Base-by-base conservation (phyloP, 1,140 invertebrate species). In the Papilio machaon region DNA sequence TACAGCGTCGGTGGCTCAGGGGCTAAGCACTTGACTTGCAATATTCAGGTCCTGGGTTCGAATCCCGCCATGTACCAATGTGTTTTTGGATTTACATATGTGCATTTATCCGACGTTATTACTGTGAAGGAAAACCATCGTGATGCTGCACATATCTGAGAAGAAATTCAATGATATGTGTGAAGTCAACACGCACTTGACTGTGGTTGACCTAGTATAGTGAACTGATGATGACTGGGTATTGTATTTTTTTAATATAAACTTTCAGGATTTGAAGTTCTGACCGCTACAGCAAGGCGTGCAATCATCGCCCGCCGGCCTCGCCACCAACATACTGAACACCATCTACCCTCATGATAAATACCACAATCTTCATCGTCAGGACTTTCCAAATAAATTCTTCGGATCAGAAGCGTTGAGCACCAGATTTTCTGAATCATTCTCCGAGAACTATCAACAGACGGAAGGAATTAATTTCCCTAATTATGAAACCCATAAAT, bases 201-300 rank as follows among this genome's bases (percentile, higher is more conserved):
- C n/a, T n/a, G n/a, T n/a, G n/a, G n/a, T n/a, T n/a, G n/a, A n/a
- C n/a, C n/a, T n/a, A n/a, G n/a, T n/a, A n/a, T n/a, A n/a, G n/a
- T n/a, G n/a, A n/a, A n/a, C n/a, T n/a, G n/a, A n/a, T n/a, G n/a
- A n/a, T n/a, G n/a, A n/a, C n/a, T n/a, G 23, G 23, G 23, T 30
- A 30, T 30, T 58, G 23, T 23, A 35, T 58, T 73, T 49, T 70
- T 73, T 30, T 30, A 30, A 30, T 30, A 30, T 30, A 4, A 8
- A 79, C 78, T 38, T 85, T 0, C 88, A 95, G 94, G 95, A 96
- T 84, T 87, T 96, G 86, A 96, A 96, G 87, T 96, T 96, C 95
- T 96, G 95, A 96, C 95, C 95, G 84, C 87, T 88, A 79, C 90
- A 91, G 23, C 92, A 91, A 87, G 87, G 87, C 86, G 88, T 89